These are phyloP conservation scores for Euschistus heros DNA, from an alignment of 1,140 invertebrate species.

Conservation along the genomic window DNA sequence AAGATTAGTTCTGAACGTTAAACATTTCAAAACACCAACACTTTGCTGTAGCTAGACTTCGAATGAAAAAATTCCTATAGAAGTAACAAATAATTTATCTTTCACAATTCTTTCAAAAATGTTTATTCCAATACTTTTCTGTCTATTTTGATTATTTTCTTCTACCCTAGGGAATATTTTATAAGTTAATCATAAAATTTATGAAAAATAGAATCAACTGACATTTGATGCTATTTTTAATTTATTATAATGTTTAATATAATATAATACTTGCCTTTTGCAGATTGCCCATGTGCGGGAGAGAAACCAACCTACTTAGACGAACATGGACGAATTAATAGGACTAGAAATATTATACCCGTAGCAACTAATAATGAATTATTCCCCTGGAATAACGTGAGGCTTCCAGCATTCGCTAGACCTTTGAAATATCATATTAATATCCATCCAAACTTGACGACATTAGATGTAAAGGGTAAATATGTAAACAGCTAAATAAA, in stretches of 20 bases:
- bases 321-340: constrained; percentile 46
- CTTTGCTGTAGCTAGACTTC: too few relatives aligned
- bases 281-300: constrained; percentile 60
- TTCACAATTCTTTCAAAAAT: too few relatives aligned
- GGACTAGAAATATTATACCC: constrained; percentile 40
- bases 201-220: background rate
- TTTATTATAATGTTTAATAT: background rate
- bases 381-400: constrained; percentile 81
- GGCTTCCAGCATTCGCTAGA: constrained; percentile 66
- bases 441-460: constrained; percentile 88
- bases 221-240: background rate
- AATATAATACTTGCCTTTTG: constrained; percentile 5
- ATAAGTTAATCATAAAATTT: too few relatives aligned
- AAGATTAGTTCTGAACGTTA: too few relatives aligned
- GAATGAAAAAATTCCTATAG: too few relatives aligned
- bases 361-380: constrained; percentile 58
- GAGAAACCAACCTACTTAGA: constrained; percentile 51
- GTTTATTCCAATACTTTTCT: too few relatives aligned
- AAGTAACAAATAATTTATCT: too few relatives aligned
- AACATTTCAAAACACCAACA: too few relatives aligned
- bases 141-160: too few relatives aligned
- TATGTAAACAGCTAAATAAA: background rate
- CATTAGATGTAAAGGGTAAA: constrained; percentile 71
- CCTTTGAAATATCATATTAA: constrained; percentile 80
- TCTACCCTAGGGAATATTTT: too few relatives aligned